These are phyloP conservation scores for Heloderma charlesbogerti DNA, from an alignment of 2,113 vertebrate species.

Conservation along the genomic window DNA sequence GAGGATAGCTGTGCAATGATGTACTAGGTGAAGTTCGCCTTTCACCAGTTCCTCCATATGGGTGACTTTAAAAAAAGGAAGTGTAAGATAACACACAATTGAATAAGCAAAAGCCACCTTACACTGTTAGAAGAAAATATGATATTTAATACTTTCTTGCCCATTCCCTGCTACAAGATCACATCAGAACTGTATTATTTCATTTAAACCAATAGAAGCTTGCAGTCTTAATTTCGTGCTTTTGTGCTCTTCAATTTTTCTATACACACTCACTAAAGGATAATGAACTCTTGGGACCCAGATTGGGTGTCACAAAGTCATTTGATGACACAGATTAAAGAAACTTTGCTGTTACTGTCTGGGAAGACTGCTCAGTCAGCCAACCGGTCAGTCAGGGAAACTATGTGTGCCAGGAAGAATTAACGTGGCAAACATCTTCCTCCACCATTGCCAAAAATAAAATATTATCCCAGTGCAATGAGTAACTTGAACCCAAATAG, in stretches of 20 bases:
- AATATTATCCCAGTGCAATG: not conserved
- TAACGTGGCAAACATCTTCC: slow-evolving; percentile 4
- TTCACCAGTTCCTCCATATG: not conserved
- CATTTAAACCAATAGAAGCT: not conserved
- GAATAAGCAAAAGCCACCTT: not conserved
- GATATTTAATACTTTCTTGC: not conserved
- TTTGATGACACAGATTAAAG: not conserved
- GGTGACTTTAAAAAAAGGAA: not conserved
- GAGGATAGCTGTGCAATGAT: not conserved
- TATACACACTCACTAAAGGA: not conserved
- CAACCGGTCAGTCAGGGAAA: not conserved
- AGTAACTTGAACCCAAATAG: not conserved
- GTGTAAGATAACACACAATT: not conserved
- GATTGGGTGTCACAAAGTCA: not conserved
- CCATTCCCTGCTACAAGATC: not conserved
- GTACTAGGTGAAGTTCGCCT: not conserved
- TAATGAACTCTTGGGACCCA: not conserved
- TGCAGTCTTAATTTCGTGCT: not conserved
- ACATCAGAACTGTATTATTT: not conserved
- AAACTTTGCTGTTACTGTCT: not conserved
- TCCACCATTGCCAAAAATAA: not conserved
- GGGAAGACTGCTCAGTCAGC: slow-evolving; percentile 13
- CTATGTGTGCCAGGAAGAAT: slow-evolving; percentile 4
- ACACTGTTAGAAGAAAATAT: no score
- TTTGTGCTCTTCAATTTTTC: not conserved